phyloP scores from a whole-genome alignment of 2,797 vertebrate species.

The Lacerta agilis region DNA sequence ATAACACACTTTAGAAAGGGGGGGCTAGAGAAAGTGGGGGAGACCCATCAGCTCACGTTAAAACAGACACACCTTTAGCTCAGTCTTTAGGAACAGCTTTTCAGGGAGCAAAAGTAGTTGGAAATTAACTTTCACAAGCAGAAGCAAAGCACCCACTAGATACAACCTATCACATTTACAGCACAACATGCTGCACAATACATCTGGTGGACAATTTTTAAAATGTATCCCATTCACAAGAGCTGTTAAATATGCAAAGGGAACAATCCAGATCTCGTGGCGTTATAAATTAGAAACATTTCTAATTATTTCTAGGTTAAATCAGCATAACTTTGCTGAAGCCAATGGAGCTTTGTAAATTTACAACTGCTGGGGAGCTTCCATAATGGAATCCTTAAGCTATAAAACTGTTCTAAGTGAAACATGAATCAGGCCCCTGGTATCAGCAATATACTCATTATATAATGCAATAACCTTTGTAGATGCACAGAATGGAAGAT shows the following conservation, averaged over 20 bases:
- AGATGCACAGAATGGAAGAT: conserved; percentile 39
- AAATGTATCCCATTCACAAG: conserved; percentile 4
- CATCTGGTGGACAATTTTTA: background rate
- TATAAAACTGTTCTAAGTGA: conserved; percentile 44
- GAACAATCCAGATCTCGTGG: background rate
- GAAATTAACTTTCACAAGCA: background rate
- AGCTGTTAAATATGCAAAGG: conserved; percentile 26
- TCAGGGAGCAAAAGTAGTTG: background rate
- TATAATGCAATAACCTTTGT: conserved; percentile 39
- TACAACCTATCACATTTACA: background rate
- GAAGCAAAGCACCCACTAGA: background rate
- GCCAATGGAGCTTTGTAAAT: conserved; percentile 34
- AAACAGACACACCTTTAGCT: too few species aligned
- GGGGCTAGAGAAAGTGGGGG: too few species aligned
- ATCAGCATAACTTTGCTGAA: conserved; percentile 29
- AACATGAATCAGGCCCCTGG: conserved; percentile 32
- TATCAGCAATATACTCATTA: conserved; percentile 42
- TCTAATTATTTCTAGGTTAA: conserved; percentile 14
- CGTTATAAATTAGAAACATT: conserved; percentile 27
- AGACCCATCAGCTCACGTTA: too few species aligned
- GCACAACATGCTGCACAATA: background rate
- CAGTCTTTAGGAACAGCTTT: background rate
- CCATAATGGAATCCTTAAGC: conserved; percentile 38
- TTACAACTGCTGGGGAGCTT: conserved; percentile 30
- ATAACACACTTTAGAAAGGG: too few species aligned